Conservation (phyloP, 2,113 vertebrate species). For the Dendrocopos noguchii region DNA sequence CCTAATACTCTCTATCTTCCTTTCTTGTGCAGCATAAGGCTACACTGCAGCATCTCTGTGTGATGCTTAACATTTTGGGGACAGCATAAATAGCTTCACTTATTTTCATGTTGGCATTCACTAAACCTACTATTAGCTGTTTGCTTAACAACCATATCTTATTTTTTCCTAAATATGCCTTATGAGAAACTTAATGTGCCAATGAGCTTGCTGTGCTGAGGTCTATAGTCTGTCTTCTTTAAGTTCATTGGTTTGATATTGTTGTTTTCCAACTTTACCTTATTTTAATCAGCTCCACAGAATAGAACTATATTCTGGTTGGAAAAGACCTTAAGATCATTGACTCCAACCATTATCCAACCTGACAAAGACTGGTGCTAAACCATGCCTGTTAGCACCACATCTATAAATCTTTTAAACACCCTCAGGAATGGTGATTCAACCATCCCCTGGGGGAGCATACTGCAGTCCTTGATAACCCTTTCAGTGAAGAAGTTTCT, state of each 20-base stretch:
- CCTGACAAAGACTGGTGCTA: too few species aligned
- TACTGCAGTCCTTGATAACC: too few species aligned
- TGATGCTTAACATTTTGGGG: not conserved
- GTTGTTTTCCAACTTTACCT: not conserved
- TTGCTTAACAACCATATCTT: not conserved
- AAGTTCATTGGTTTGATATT: not conserved
- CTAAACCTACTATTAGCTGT: not conserved
- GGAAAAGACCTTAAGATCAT: too few species aligned
- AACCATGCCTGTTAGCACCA: too few species aligned
- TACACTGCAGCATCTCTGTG: not conserved
- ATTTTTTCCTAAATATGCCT: not conserved
- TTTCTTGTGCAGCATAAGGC: not conserved
- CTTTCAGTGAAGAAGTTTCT: too few species aligned
- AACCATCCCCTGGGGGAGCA: too few species aligned
- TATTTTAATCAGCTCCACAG: not conserved
- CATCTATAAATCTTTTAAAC: too few species aligned
- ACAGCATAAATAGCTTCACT: not conserved
- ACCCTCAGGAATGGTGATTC: too few species aligned
- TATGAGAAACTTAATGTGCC: not conserved
- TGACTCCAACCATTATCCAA: too few species aligned
- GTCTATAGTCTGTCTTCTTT: not conserved
- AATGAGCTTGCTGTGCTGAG: not conserved
- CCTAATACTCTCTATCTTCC: not conserved
- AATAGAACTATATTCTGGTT: too few species aligned
- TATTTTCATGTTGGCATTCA: not conserved